Conservation (phyloP, 2,888 invertebrate species). For the Elysia crispata region DNA sequence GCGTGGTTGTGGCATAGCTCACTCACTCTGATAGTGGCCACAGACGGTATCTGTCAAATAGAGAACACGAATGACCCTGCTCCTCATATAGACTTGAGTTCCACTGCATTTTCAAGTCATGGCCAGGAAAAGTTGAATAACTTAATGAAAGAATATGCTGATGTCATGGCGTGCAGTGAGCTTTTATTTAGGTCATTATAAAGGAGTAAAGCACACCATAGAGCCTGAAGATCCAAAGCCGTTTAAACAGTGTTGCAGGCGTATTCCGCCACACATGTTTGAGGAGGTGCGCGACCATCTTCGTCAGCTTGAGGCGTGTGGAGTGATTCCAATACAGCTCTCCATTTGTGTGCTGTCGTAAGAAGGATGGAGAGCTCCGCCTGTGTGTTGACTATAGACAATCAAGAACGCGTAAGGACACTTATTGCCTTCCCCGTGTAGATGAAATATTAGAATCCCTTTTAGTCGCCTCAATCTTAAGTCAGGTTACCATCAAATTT, state of each 20-base stretch:
- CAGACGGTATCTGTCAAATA: neutral
- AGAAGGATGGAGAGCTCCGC: conserved; percentile 51
- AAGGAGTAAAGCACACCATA: neutral
- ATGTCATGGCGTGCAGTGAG: neutral
- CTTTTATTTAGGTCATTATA: neutral
- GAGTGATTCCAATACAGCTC: conserved; percentile 54
- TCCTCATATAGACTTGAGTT: neutral
- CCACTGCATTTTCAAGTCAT: neutral
- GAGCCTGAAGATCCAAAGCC: conserved; percentile 36
- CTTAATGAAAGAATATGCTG: neutral
- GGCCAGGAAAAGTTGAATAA: neutral
- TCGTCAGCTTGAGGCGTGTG: conserved; percentile 51
- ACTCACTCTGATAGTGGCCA: too few species aligned
- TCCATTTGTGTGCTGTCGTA: conserved; percentile 50
- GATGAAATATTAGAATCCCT: too few species aligned
- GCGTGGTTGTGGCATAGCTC: neutral
- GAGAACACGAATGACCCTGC: neutral
- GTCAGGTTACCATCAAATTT: too few species aligned
- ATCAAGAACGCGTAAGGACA: too few species aligned
- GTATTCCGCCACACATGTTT: conserved; percentile 53
- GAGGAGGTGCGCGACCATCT: conserved; percentile 54
- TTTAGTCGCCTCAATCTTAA: too few species aligned
- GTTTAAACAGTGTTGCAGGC: conserved; percentile 52
- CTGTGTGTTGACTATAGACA: conserved; percentile 54
- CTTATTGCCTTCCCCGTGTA: too few species aligned